Percentiles rank a stretch among this genome's conserved stretches.
Evolutionary conservation across 2,797 vertebrate species (phyloP).

Genomic region (Syngnathus rostellatus): DNA sequence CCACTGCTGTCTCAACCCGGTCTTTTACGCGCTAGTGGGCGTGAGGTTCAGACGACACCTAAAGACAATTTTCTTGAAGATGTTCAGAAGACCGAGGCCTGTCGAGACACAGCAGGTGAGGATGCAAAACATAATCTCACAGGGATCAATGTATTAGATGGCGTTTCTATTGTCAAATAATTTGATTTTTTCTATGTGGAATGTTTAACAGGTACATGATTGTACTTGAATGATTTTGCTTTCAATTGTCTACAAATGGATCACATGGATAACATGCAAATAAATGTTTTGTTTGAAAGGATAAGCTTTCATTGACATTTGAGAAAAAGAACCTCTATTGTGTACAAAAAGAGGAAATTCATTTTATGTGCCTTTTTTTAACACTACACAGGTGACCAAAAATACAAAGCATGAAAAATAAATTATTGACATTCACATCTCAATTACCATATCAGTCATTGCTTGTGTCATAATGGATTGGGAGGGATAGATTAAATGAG

Average conservation of each 20-base stretch:
- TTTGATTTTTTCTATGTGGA: no score
- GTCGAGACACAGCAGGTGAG: conserved; percentile 10
- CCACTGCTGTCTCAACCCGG: conserved; percentile 88
- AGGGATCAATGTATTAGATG: conserved; percentile 48
- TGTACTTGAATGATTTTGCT: neutral
- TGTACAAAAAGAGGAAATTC: neutral
- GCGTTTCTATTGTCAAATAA: neutral
- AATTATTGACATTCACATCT: no score
- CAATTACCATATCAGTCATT: no score
- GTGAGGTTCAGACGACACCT: conserved; percentile 84
- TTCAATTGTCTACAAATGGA: neutral
- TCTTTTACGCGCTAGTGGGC: conserved; percentile 85
- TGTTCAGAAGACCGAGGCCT: conserved; percentile 18
- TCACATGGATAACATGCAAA: neutral
- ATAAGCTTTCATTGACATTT: neutral
- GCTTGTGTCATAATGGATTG: neutral
- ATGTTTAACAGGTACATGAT: no score
- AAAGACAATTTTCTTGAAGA: conserved; percentile 40
- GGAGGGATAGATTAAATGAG: neutral
- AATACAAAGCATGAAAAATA: no score
- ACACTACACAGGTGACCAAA: no score
- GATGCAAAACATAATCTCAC: conserved; percentile 36
- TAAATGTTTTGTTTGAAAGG: no score
- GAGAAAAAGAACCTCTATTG: neutral
- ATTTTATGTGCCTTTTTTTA: no score